phyloP scores from a whole-genome alignment of 1,140 invertebrate genomes.

The Aphaenogaster floridana region DNA sequence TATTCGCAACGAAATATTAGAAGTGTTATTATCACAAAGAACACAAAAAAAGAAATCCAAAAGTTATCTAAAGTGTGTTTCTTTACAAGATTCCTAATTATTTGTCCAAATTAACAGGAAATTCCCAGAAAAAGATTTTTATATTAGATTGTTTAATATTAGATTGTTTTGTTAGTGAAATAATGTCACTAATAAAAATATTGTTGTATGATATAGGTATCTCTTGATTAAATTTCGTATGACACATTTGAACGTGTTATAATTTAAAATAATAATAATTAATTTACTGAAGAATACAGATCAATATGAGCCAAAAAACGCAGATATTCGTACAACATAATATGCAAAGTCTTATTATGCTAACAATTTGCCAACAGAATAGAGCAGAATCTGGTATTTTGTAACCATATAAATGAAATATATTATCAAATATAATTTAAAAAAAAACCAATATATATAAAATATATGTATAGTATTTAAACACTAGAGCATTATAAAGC shows the following conservation, averaged over 20 bases:
- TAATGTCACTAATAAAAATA: constrained; percentile 39
- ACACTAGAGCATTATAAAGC: too few species aligned
- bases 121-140: too few species aligned
- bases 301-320: not conserved
- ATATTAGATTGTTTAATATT: not conserved
- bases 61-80: not conserved
- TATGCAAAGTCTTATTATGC: too few species aligned
- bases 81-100: not conserved
- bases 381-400: too few species aligned
- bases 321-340: not conserved
- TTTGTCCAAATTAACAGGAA: not conserved
- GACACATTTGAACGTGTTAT: not conserved
- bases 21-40: not conserved
- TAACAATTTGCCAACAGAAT: too few species aligned
- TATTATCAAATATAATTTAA: too few species aligned
- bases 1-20: not conserved
- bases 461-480: too few species aligned
- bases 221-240: not conserved
- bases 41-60: not conserved
- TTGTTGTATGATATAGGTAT: constrained; percentile 4
- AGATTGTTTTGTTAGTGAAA: not conserved
- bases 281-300: not conserved
- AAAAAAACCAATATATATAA: too few species aligned
- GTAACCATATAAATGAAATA: too few species aligned
- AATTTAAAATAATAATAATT: constrained; percentile 29